These are phyloP conservation scores for Cataglyphis rosenhaueri DNA, from an alignment of 2,888 invertebrate species.

Conservation along the genomic window DNA sequence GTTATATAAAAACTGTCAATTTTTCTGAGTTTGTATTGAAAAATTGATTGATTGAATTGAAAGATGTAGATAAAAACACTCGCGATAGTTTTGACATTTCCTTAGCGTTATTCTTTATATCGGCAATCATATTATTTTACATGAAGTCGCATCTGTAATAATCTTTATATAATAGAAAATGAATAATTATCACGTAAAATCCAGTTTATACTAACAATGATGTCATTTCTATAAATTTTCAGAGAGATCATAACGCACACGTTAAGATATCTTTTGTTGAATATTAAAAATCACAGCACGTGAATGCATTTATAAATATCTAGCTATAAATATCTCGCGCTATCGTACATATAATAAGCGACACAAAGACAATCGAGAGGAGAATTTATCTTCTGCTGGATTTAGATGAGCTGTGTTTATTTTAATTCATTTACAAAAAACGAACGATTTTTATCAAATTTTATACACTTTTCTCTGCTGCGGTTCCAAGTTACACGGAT, in stretches of 20 bases:
- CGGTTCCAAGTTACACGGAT: not conserved
- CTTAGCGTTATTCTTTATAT: not conserved
- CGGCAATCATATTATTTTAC: no score
- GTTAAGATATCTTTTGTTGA: not conserved
- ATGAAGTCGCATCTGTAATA: not conserved
- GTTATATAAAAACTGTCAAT: not conserved
- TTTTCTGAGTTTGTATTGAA: not conserved
- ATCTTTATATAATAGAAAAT: slow-evolving; percentile 9
- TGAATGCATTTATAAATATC: not conserved
- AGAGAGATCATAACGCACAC: not conserved
- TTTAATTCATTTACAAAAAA: not conserved
- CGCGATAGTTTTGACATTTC: not conserved
- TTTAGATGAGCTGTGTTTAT: not conserved
- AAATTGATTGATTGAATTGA: not conserved
- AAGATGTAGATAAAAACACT: not conserved
- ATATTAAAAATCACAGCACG: not conserved
- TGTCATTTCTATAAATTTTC: slow-evolving; percentile 14
- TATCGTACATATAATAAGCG: not conserved
- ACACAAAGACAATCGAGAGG: not conserved
- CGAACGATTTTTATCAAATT: not conserved
- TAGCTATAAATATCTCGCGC: not conserved
- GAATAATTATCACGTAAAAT: slow-evolving; percentile 7
- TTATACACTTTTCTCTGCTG: not conserved
- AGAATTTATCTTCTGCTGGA: not conserved
- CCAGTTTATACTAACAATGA: not conserved